Base-by-base conservation (phyloP, 2,797 vertebrate species). In the Protonibea diacanthus region DNA sequence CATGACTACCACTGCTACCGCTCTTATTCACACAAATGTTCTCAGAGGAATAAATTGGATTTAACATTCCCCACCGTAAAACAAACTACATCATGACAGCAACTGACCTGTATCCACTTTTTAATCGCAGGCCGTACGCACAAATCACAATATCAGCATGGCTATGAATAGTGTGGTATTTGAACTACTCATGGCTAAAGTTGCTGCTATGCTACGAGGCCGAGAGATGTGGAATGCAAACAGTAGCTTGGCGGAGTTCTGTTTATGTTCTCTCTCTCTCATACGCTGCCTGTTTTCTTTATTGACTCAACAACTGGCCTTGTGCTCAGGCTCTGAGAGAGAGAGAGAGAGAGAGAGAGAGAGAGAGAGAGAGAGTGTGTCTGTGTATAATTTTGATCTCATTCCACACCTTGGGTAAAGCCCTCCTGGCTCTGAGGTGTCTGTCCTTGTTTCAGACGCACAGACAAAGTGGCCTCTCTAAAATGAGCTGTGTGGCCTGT, bases 231-330 rank as follows among this genome's bases (percentile, higher is more conserved):
- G 81, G 89, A 91, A 91, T 89, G 91, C 90, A 91, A 93, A 93
- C 90, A 91, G 90, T 84, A 91, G 90, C 89, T 87, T 87, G 87
- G 85, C 83, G 86, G 67, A 81, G 61, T 80, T 78, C 66, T 88
- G 89, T 92, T 91, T 92, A 86, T 82, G 83, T 75, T 89, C 86
- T 77, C 79, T 87, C 60, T 4, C 80, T 85, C 83, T 79, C 80
- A 47, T 86, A 78, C n/a, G 21, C 75, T 38, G 83, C 61, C 83
- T 79, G 71, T 77, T 89, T 86, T 90, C 85, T 89, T 90, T 92
- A 90, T 91, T 91, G 87, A 92, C 91, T 91, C 87, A 70, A 90
- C 88, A 85, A 91, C 89, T 78, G 86, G 83, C 82, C 82, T 88
- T 78, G 81, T 79, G 89, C 82, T 88, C 29, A 2, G 47, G 71